Conservation (phyloP, 1,140 invertebrate genomes). For the Antheraea mylitta region DNA sequence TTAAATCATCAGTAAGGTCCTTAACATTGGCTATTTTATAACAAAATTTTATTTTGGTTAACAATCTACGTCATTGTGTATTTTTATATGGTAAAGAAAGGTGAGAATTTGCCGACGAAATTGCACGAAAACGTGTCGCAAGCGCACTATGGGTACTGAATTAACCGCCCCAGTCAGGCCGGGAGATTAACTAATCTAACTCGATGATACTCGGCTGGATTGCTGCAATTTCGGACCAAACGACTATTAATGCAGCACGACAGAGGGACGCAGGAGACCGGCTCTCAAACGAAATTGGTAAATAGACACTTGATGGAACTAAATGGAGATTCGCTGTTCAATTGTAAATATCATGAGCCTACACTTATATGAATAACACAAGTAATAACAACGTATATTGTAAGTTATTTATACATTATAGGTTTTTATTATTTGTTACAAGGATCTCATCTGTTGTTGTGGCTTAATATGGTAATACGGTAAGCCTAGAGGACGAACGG, state of each 20-base stretch:
- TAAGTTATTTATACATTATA: no score
- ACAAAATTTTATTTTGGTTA: not conserved
- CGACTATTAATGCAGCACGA: constrained; percentile 59
- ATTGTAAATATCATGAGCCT: constrained; percentile 6
- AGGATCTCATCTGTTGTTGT: no score
- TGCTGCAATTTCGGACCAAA: constrained; percentile 65
- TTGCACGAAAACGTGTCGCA: constrained; percentile 35
- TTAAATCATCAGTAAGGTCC: not conserved
- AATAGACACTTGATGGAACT: constrained; percentile 38
- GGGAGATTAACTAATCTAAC: constrained; percentile 54
- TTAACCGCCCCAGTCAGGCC: constrained; percentile 35
- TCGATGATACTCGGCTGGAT: constrained; percentile 59
- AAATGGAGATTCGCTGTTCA: constrained; percentile 23
- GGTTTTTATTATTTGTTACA: no score
- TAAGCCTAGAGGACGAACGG: no score
- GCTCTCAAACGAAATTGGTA: constrained; percentile 64
- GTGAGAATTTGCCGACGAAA: not conserved
- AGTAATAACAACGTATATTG: not conserved
- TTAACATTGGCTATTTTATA: not conserved
- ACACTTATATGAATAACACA: not conserved
- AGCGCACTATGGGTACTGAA: constrained; percentile 50
- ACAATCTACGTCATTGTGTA: constrained; percentile 5
- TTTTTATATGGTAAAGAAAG: not conserved
- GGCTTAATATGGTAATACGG: no score
- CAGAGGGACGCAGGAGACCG: constrained; percentile 63